Conservation (phyloP, 2,888 invertebrate species). For the Heliconius sara region DNA sequence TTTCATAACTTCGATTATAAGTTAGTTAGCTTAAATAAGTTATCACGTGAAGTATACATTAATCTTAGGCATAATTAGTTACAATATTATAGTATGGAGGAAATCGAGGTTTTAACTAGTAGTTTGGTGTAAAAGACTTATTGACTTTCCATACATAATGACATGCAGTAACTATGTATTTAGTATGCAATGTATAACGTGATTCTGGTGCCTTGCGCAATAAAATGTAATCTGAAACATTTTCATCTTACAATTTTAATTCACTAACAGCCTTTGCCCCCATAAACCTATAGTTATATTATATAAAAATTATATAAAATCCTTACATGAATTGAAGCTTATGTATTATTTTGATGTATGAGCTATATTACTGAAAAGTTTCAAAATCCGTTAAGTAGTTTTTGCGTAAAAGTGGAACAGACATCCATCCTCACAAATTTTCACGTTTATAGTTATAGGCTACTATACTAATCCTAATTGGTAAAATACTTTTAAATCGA, state of each 20-base stretch:
- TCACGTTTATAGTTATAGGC: no score
- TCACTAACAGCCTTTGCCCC: background rate
- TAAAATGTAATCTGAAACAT: background rate
- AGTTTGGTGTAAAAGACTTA: background rate
- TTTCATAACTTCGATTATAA: background rate
- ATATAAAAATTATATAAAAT: no score
- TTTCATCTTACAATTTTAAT: background rate
- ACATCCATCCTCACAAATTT: no score
- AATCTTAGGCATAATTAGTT: conserved; percentile 13
- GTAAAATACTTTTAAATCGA: no score
- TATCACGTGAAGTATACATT: conserved; percentile 26
- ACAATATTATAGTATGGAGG: background rate
- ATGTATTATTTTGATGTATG: no score
- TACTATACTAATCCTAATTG: no score
- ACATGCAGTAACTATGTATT: background rate
- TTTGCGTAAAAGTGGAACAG: no score
- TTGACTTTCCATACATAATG: conserved; percentile 10
- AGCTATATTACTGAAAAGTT: no score
- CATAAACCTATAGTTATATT: background rate
- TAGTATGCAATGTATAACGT: background rate
- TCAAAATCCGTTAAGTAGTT: no score
- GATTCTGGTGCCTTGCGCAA: conserved; percentile 1
- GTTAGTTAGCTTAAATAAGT: conserved; percentile 9
- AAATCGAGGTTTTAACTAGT: conserved; percentile 11
- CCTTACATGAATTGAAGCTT: no score